Evolutionary conservation across 2,888 invertebrate genomes (phyloP), one percentile per base, ranked within the genome.

Genomic region (Folsomia candida): DNA sequence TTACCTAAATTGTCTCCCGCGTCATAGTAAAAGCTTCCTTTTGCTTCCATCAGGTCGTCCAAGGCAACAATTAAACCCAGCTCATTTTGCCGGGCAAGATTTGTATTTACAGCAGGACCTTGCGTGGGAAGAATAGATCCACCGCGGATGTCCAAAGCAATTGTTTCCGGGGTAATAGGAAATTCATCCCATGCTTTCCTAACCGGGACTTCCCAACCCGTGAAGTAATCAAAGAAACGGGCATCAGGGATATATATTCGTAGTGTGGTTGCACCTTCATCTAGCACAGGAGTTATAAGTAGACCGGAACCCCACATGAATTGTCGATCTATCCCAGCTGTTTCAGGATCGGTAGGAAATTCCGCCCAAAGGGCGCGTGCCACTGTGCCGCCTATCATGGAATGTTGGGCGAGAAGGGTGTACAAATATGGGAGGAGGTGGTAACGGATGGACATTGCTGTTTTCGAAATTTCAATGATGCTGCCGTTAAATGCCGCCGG

Each of bases 301-400:
- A 94, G 80, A 73, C 87, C 86, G 4, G 88, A 85, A 0, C 93
- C 93, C 87, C 93, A 89, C 76, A 93, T 83, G 83, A 93, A 93
- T 82, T 92, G 91, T 2, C 85, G 85, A 82, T 93, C 92, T 65
- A 92, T 87, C 22, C 83, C 83, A 81, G 87, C 88, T 0, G 91
- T 89, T 1, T 84, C 82, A 0, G 81, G 78, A 81, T 92, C 90
- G 4, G 85, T 81, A 0, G 87, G 86, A 79, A 88, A 89, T 80
- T 76, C 75, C 47, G 75, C 75, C 78, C 78, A 91, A 75, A 93
- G 82, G 0, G 93, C 92, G 57, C 91, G 84, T 0, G 89, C 88
- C 0, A 94, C 92, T 0, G 92, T 91, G 37, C 88, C 88, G 0
- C 92, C 93, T 73, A 84, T 82, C 0, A 84, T 82, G 81, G 91